Conservation (phyloP, 2,888 invertebrate species). For the Brenthis ino region DNA sequence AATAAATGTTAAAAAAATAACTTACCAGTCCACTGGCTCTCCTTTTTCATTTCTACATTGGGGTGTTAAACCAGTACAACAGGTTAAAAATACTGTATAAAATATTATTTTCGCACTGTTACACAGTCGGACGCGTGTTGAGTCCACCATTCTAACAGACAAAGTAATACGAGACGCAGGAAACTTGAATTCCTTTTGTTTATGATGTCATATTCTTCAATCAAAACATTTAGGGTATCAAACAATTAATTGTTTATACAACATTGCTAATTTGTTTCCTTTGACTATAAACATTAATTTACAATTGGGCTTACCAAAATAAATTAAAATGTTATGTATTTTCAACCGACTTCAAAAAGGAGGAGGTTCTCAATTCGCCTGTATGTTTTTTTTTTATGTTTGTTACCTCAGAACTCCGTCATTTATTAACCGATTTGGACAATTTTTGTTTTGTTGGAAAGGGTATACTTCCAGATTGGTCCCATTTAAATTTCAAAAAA, state of each 20-base stretch:
- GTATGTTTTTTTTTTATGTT: too few species aligned
- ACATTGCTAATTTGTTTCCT: slow-evolving; percentile 43
- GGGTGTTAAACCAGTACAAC: slow-evolving; percentile 59
- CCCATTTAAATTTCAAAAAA: too few species aligned
- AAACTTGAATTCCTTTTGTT: slow-evolving; percentile 55
- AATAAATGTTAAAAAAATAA: slow-evolving; percentile 9
- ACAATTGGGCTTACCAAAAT: slow-evolving; percentile 8
- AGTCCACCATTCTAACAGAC: slow-evolving; percentile 45
- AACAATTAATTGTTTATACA: slow-evolving; percentile 65
- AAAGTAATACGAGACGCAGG: slow-evolving; percentile 63
- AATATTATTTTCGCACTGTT: slow-evolving; percentile 48
- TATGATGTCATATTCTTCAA: slow-evolving; percentile 58
- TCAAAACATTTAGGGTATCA: slow-evolving; percentile 52
- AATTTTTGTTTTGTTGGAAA: too few species aligned
- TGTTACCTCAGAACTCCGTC: too few species aligned
- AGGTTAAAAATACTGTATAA: slow-evolving; percentile 52
- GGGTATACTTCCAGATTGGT: too few species aligned
- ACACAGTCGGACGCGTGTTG: slow-evolving; percentile 55
- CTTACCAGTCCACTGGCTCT: slow-evolving; percentile 87
- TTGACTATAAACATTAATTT: slow-evolving; percentile 34
- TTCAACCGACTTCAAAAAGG: too few species aligned
- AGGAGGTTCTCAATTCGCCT: too few species aligned
- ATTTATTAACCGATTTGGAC: too few species aligned
- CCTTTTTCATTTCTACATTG: slow-evolving; percentile 84
- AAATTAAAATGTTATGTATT: neutral